These are phyloP conservation scores for Drosophila miranda DNA, from an alignment of 1,140 invertebrate genomes.

Conservation along the genomic window DNA sequence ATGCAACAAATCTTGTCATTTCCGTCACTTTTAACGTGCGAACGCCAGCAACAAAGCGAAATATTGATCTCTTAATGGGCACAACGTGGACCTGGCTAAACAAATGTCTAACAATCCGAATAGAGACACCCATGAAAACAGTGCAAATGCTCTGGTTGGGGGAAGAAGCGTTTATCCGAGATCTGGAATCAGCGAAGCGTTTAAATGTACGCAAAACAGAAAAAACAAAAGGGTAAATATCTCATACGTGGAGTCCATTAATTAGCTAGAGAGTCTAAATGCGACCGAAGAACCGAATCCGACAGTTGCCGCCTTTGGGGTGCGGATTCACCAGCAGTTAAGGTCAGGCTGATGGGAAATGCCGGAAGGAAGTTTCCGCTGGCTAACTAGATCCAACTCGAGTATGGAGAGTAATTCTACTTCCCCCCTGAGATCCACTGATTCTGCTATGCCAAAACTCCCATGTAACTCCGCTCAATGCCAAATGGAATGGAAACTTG, in stretches of 20 bases:
- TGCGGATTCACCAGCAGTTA: conserved; percentile 52
- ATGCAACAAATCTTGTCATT: conserved; percentile 71
- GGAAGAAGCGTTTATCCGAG: conserved; percentile 65
- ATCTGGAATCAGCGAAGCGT: conserved; percentile 67
- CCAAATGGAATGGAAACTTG: conserved; percentile 28
- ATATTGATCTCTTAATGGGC: conserved; percentile 76
- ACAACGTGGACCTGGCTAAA: conserved; percentile 51
- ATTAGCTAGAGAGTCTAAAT: conserved; percentile 49
- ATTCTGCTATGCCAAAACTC: conserved; percentile 27
- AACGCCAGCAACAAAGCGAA: conserved; percentile 54
- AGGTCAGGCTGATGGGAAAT: conserved; percentile 59
- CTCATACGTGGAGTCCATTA: conserved; percentile 71
- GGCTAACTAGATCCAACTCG: conserved; percentile 35
- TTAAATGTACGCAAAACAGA: conserved; percentile 62
- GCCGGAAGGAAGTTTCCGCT: conserved; percentile 74
- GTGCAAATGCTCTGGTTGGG: conserved; percentile 23
- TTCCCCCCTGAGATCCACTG: conserved; percentile 1
- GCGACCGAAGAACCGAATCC: conserved; percentile 18
- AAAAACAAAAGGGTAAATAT: conserved; percentile 38
- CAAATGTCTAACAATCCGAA: conserved; percentile 44
- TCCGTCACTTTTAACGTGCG: conserved; percentile 76
- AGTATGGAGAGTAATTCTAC: conserved; percentile 8
- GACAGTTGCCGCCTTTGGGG: conserved; percentile 50
- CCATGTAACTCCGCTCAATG: conserved; percentile 43
- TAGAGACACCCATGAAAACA: conserved; percentile 43